Evolutionary conservation across 1,140 invertebrate genomes (phyloP), one percentile per base, ranked within the genome.

Genomic region (Bradynema listronoti): DNA sequence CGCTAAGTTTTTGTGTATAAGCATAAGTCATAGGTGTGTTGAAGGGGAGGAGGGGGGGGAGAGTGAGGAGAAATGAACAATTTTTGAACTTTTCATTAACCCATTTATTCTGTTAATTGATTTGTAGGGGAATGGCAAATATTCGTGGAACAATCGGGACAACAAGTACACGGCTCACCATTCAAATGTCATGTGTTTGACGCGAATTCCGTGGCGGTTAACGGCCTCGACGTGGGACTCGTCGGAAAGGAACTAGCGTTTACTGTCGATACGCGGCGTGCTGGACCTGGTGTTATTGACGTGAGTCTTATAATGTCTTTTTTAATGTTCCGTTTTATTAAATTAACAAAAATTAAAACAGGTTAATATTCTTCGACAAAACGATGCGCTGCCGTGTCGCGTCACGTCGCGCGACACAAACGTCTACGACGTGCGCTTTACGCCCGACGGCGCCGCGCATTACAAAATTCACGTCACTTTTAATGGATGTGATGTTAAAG

Each of bases 151-250:
- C 27, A 50, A 25, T 30, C 29, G 16, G 47, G 47, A 5, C 16
- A n/a, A 5, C 47, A 50, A 19, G 16, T 97, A 68, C 87, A 89
- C 78, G 92, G 91, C 45, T 90, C 90, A 52, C 93, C 93, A 2
- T 97, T 95, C 80, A 89, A 88, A 0, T 96, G 93, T 76, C 89
- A 92, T 75, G 92, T 97, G 0, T 97, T 92, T 71, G 92, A 98
- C 80, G 88, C 92, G 0, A 86, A 89, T 62, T 87, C 88, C 14
- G 86, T 94, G 14, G 62, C 85, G 83, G 68, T 87, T 1, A 78
- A 83, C 24, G 84, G 85, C 4, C 80, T 85, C 2, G 89, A 92
- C 73, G 86, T 87, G 36, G 86, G 87, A 33, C 81, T 87, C 56
- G 78, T 88, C 0, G 79, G 86, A 81, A 78, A 89, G 82, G 66